phyloP scores from a whole-genome alignment of 30 jellyfish, hydroid and myxozoan species.

The Rhopilema esculentum region DNA sequence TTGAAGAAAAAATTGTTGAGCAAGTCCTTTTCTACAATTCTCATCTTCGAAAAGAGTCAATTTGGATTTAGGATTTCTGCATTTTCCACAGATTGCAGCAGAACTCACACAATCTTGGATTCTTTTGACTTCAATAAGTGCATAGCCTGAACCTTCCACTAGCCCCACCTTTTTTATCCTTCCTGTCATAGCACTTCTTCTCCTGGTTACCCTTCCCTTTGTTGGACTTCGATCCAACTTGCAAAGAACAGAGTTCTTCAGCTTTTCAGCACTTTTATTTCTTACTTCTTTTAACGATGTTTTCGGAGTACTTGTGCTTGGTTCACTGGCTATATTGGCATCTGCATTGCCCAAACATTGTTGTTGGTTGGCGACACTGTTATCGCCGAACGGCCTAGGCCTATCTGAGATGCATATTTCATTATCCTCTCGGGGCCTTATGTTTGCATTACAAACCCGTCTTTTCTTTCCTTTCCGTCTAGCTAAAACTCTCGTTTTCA shows the following conservation, averaged over 20 bases:
- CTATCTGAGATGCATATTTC: neutral
- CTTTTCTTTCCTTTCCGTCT: conserved; percentile 14
- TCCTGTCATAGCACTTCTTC: conserved; percentile 1
- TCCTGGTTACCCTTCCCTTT: conserved; percentile 21
- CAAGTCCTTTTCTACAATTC: conserved; percentile 7
- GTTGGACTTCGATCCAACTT: conserved; percentile 26
- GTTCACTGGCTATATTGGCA: conserved; percentile 3
- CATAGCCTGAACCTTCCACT: conserved; percentile 1
- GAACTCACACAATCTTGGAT: neutral
- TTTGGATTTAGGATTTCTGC: conserved; percentile 18
- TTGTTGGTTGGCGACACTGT: too few species aligned
- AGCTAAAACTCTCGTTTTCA: conserved; percentile 7
- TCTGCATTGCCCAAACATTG: neutral
- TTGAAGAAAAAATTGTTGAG: neutral
- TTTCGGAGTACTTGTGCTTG: neutral
- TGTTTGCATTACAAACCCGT: conserved; percentile 25
- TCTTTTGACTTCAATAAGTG: conserved; percentile 4
- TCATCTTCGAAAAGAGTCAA: conserved; percentile 12
- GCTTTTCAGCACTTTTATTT: conserved; percentile 14
- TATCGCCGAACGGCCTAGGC: too few species aligned
- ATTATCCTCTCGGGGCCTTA: neutral
- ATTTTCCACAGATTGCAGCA: conserved; percentile 22
- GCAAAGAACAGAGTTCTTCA: neutral
- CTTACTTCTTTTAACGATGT: neutral
- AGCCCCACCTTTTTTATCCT: neutral